Evolutionary conservation across 2,888 invertebrate genomes (phyloP), one percentile per base, ranked within the genome.

Genomic region (Drosophila dives): DNA sequence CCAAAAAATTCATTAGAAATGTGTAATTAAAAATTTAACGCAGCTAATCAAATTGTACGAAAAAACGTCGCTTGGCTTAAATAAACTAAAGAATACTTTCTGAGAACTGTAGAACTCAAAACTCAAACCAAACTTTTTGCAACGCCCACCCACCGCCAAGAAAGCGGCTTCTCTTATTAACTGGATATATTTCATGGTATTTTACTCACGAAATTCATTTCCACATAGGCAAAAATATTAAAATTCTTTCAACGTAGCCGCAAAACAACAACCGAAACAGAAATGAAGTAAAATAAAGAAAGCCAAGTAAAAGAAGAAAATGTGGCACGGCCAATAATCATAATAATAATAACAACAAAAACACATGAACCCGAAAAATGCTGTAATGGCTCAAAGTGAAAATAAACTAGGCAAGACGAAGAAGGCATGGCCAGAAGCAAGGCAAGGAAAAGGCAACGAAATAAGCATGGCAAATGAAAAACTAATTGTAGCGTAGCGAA

Each of bases 401-500:
- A 79, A 83, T 71, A 71, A 86, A 29, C 29, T 3, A 17, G 45
- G 45, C 11, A 26, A 42, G 17, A 36, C 8, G 23, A 32, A 56
- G 10, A 29, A 11, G 54, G 50, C 50, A 26, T 45, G 23, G 45
- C 45, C 5, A 17, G 36, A 50, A 26, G 45, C 38, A 32, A 50
- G 15, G 8, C 23, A 48, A 17, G 32, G 32, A 4, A 34, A 33
- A 8, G 56, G 42, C n/a, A 58, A 32, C 53, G 63, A 64, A 59
- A 63, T 71, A 75, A 77, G 67, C 81, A 72, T 74, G 81, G 75
- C 81, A 85, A 86, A 89, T 85, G 87, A 89, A 86, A 78, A 89
- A 89, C 85, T 89, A 86, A 86, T 86, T 86, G 85, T 89, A 89
- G 82, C 85, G 80, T 77, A 70, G 83, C 89, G 89, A 89, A 89